Percentiles rank a stretch among this genome's conserved stretches.
Evolutionary conservation across 2,113 vertebrate species (phyloP).

Genomic region (Pseudolaguvia tuberculata): DNA sequence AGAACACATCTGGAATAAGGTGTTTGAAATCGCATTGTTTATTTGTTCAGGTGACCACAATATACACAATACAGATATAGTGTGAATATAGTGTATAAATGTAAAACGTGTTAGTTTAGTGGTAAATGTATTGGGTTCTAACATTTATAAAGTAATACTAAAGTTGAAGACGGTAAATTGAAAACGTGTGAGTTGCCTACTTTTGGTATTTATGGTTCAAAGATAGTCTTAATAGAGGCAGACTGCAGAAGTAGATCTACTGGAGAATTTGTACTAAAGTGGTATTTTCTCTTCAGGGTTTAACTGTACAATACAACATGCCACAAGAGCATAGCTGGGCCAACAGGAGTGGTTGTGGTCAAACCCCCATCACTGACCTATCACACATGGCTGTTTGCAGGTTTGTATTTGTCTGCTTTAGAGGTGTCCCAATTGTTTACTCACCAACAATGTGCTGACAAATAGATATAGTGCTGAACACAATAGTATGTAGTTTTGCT

Average conservation of each 20-base stretch:
- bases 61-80: too few species aligned
- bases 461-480: constrained; percentile 50
- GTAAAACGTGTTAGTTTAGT: too few species aligned
- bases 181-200: too few species aligned
- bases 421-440: constrained; percentile 48
- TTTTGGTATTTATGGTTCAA: not conserved
- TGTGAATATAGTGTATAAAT: too few species aligned
- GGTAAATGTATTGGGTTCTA: too few species aligned
- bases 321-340: constrained; percentile 7
- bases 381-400: constrained; percentile 11
- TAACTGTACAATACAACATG: not conserved
- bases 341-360: constrained; percentile 43
- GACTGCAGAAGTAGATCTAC: not conserved
- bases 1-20: too few species aligned
- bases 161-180: too few species aligned
- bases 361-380: constrained; percentile 4
- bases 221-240: not conserved
- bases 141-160: too few species aligned
- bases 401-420: constrained; percentile 41
- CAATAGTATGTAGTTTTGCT: constrained; percentile 45
- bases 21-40: too few species aligned
- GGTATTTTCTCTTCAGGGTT: not conserved
- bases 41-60: too few species aligned
- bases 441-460: constrained; percentile 53
- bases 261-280: not conserved